phyloP scores from a whole-genome alignment of 2,797 vertebrate genomes.

The Zalophus californianus region DNA sequence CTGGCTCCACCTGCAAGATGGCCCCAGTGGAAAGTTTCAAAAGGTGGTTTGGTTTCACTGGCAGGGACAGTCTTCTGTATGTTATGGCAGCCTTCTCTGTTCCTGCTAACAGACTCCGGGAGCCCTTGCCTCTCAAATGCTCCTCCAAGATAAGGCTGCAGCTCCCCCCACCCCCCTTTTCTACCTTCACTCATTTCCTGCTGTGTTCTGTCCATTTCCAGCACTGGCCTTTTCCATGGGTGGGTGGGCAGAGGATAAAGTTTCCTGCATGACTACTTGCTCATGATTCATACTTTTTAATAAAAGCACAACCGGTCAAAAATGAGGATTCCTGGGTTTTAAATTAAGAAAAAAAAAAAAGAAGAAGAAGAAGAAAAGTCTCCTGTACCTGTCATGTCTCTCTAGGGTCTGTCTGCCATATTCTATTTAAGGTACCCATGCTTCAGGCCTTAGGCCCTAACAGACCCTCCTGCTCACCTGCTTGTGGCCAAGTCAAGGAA shows the following conservation, averaged over 20 bases:
- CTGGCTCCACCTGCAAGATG: slow-evolving; percentile 39
- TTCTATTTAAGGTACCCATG: neutral
- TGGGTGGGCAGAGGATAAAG: slow-evolving; percentile 53
- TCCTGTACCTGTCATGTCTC: neutral
- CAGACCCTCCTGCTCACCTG: neutral
- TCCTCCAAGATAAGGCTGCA: neutral
- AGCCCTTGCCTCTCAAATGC: neutral
- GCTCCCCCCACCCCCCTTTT: neutral
- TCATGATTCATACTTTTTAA: slow-evolving; percentile 71
- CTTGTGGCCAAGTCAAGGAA: slow-evolving; percentile 28
- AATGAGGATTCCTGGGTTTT: slow-evolving; percentile 51
- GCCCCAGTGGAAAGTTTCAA: slow-evolving; percentile 77
- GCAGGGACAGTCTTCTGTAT: slow-evolving; percentile 10
- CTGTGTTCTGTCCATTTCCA: neutral
- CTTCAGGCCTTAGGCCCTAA: neutral
- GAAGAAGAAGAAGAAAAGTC: neutral
- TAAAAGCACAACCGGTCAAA: slow-evolving; percentile 50
- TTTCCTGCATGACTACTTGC: slow-evolving; percentile 67
- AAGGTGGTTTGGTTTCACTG: slow-evolving; percentile 74
- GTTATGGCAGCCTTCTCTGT: neutral
- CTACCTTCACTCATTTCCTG: slow-evolving; percentile 20
- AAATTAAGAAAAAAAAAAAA: slow-evolving; percentile 28
- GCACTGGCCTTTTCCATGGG: neutral
- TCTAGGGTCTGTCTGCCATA: neutral
- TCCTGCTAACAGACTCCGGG: neutral